phyloP scores from a whole-genome alignment of 2,888 invertebrate genomes.

The Cerastis rubricosa region DNA sequence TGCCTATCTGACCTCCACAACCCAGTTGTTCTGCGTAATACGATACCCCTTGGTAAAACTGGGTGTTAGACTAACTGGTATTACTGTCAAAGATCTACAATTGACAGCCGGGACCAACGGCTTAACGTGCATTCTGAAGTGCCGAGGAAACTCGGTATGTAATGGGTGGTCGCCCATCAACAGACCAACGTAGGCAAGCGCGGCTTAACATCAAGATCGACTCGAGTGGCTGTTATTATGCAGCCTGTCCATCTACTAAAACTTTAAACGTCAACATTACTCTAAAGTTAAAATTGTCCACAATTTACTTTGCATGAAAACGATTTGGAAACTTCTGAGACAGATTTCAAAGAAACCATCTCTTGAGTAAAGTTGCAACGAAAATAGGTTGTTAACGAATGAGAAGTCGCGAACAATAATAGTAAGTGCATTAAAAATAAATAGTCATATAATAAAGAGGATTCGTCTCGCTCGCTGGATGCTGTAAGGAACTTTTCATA shows the following conservation, averaged over 20 bases:
- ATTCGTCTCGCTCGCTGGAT: constrained; percentile 7
- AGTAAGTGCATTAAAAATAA: constrained; percentile 68
- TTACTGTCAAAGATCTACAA: too few species aligned
- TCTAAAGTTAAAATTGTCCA: constrained; percentile 18
- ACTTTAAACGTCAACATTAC: constrained; percentile 14
- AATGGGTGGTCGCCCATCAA: too few species aligned
- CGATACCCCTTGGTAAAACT: too few species aligned
- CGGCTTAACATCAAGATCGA: too few species aligned
- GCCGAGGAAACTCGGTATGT: too few species aligned
- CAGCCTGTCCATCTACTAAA: background rate
- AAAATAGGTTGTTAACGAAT: constrained; percentile 63
- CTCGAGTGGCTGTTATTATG: too few species aligned
- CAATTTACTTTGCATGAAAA: constrained; percentile 39
- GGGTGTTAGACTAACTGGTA: too few species aligned
- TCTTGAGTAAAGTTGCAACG: constrained; percentile 52
- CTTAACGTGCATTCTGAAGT: too few species aligned
- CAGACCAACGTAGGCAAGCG: too few species aligned
- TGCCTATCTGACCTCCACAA: too few species aligned
- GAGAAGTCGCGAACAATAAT: constrained; percentile 60
- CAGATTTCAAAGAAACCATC: constrained; percentile 52
- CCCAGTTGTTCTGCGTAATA: too few species aligned
- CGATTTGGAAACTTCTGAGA: constrained; percentile 47
- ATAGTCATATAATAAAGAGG: constrained; percentile 63
- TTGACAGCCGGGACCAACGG: too few species aligned
- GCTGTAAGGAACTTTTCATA: constrained; percentile 28